Evolutionary conservation across 2,888 invertebrate genomes (phyloP), one percentile per base, ranked within the genome.

Genomic region (Parapristionchus giblindavisi): DNA sequence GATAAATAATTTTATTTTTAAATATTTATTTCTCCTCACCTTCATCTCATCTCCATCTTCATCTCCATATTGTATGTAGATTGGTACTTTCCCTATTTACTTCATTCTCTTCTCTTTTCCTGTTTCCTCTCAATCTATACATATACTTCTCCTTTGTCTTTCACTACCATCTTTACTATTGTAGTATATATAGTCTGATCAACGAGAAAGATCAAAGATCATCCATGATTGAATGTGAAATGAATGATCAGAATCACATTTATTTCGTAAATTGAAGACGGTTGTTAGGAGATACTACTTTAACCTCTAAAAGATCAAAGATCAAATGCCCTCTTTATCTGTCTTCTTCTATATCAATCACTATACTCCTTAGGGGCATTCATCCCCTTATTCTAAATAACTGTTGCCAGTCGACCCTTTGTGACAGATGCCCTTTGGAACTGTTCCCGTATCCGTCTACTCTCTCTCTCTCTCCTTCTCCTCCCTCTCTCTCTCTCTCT

Each of bases 11-110:
- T 58, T 21, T 4, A 1, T 0, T 61, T 36, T 38, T 61, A 36
- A 61, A n/a, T 61, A 40, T 61, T 61, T 34, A 34, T 58, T 34
- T 61, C 40, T 65, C 63, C 24, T 38, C 63, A 40, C 63, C 27
- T 21, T 38, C 27, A 29, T 32, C 14, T 36, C 27, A n/a, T n/a
- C 38, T 61, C 38, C 61, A 40, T 29, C 48, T 40, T 65, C 40
- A 43, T 29, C 29, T 65, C 11, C n/a, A 43, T 24, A 65, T 27
- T 65, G 40, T n/a, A 40, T 43, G 43, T 32, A 40, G 11, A 65
- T 65, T 65, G 43, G 40, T 43, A 38, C 61, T 61, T 61, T 27
- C 40, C 38, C 17, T 6, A 32, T 60, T 60, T n/a, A n/a, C 60
- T 60, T 32, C 56, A 27, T 29, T 56, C 17, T 65, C 63, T 65